Conservation (phyloP, 2,888 invertebrate genomes). For the Timema cristinae region DNA sequence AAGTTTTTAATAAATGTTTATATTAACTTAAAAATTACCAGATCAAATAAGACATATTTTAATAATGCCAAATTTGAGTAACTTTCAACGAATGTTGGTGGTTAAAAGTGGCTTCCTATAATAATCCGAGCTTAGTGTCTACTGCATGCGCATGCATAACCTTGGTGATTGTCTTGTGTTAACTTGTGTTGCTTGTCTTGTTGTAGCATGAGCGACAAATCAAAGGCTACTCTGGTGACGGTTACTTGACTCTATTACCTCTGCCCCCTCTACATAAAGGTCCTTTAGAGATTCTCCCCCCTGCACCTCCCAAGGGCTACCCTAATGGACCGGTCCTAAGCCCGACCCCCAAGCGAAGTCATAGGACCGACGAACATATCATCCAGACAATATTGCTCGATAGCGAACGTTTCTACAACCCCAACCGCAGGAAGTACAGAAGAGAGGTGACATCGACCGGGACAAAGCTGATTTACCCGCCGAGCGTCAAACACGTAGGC, state of each 20-base stretch:
- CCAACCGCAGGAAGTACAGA: slow-evolving; percentile 39
- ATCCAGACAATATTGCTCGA: slow-evolving; percentile 44
- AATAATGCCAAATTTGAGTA: too few species aligned
- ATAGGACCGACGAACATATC: slow-evolving; percentile 35
- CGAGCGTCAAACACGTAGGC: not conserved
- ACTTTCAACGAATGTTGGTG: too few species aligned
- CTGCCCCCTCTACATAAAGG: slow-evolving; percentile 20
- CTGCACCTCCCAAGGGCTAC: not conserved
- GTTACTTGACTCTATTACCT: slow-evolving; percentile 19
- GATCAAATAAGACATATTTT: too few species aligned
- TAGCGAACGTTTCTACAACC: slow-evolving; percentile 46
- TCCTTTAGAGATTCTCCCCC: not conserved
- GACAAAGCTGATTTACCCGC: slow-evolving; percentile 43
- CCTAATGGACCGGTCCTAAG: not conserved
- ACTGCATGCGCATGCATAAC: not conserved
- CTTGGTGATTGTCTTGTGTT: slow-evolving; percentile 9
- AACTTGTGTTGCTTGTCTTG: slow-evolving; percentile 19
- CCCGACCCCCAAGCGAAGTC: slow-evolving; percentile 24
- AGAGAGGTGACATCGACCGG: slow-evolving; percentile 44
- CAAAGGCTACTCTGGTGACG: not conserved
- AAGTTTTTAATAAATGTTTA: too few species aligned
- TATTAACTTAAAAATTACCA: too few species aligned
- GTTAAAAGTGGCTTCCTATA: too few species aligned
- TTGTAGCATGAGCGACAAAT: slow-evolving; percentile 24
- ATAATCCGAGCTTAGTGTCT: not conserved